A percentile compares a stretch with the other conserved stretches of the same genome.
phyloP scores from a whole-genome alignment of 2,797 vertebrate genomes.

The Cuniculus paca region DNA sequence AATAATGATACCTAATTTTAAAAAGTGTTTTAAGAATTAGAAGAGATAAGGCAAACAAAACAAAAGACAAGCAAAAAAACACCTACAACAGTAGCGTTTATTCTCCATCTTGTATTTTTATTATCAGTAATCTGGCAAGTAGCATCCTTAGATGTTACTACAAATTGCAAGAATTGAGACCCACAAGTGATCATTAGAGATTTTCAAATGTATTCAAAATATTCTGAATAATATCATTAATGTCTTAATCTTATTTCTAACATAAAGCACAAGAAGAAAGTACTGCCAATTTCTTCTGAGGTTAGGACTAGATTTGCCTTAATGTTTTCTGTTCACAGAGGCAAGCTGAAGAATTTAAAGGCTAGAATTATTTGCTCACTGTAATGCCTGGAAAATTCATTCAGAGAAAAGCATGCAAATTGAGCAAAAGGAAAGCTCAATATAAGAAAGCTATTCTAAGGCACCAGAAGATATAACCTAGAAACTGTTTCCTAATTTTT shows the following conservation, averaged over 20 bases:
- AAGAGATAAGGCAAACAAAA: conserved; percentile 59
- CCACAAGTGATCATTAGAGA: conserved; percentile 34
- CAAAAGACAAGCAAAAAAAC: not conserved
- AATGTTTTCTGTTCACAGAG: conserved; percentile 61
- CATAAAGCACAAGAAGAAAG: conserved; percentile 49
- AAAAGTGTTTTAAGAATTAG: conserved; percentile 40
- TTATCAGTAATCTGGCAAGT: conserved; percentile 31
- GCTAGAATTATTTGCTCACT: conserved; percentile 53
- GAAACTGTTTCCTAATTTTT: not conserved
- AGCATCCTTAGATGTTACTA: conserved; percentile 58
- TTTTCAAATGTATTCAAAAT: conserved; percentile 38
- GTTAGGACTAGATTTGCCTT: conserved; percentile 24
- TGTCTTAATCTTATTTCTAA: conserved; percentile 50
- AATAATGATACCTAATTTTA: conserved; percentile 47
- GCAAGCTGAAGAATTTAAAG: conserved; percentile 59
- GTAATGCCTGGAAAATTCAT: conserved; percentile 59
- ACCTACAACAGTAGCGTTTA: not conserved
- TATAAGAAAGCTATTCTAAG: conserved; percentile 8
- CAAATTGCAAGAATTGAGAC: conserved; percentile 18
- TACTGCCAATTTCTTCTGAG: not conserved
- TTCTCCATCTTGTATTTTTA: conserved; percentile 24
- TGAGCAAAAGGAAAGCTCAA: conserved; percentile 42
- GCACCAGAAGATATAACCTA: not conserved
- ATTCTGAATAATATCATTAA: conserved; percentile 35
- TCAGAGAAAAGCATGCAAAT: conserved; percentile 51